Evolutionary conservation across 2,888 invertebrate genomes (phyloP).

Genomic region (Coecobrya sp.): DNA sequence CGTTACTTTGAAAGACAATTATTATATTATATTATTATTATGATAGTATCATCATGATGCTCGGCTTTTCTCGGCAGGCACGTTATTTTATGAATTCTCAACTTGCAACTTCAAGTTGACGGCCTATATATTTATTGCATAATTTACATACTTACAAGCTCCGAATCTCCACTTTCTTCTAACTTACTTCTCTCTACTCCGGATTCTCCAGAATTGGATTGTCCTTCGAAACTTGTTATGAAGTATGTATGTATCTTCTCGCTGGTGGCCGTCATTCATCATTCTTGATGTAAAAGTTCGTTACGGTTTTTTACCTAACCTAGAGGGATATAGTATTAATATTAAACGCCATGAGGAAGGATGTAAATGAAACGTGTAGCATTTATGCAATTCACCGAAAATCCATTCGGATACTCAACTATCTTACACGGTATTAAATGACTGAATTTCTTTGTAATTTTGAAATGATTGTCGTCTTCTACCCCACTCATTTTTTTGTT

Average conservation of each 20-base stretch:
- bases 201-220: not conserved
- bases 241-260: not conserved
- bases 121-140: not conserved
- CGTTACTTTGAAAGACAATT: not conserved
- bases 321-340: not conserved
- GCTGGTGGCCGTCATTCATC: conserved; percentile 59
- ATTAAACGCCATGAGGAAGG: not conserved
- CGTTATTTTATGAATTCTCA: not conserved
- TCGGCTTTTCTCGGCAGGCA: not conserved
- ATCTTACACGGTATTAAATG: no score
- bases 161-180: not conserved
- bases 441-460: not conserved
- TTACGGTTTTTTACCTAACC: not conserved
- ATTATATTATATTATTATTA: not conserved
- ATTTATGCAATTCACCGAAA: not conserved
- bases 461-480: not conserved
- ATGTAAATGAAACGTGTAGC: not conserved
- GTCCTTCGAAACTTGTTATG: not conserved
- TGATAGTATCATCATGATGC: not conserved
- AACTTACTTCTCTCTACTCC: not conserved
- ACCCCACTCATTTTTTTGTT: not conserved
- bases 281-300: conserved; percentile 10
- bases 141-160: not conserved
- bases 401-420: no score
- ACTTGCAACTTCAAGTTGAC: not conserved